Base-by-base conservation (phyloP, 2,113 vertebrate genomes). In the Dromaius novaehollandiae region DNA sequence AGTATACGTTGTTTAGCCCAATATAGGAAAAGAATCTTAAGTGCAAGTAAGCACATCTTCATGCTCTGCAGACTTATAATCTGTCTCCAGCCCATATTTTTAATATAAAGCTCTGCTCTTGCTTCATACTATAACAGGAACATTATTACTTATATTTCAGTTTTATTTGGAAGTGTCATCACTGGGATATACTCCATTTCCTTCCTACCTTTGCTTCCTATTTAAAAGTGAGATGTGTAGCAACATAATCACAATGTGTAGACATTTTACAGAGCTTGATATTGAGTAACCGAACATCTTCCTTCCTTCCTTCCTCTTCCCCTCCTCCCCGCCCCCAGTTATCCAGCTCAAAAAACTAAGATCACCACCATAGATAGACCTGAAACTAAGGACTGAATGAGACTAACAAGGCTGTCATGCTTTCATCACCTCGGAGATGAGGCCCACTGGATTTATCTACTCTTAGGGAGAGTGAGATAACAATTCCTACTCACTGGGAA, bases 191-290 rank as follows among this genome's bases (percentile, higher is more conserved):
- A 21, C 48, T 17, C 5, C 6, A 34, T 56, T 90, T 92, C 48
- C 81, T 58, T 91, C 81, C 78, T 89, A 82, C 51, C 80, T 94
- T 34, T 61, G 32, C 25, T 88, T 93, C 68, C 79, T 63, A 74
- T 58, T 88, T 73, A 65, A 65, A 65, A 15, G 3, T 2, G 36
- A 75, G 63, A 50, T 25, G 19, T 89, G 56, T 17, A 64, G 75
- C 53, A 94, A 86, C 10, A 26, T 40, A 36, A 82, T 34, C 64
- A 58, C 8, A 77, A 34, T 1, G 38, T 25, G 13, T 1, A 68
- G 21, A 85, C 80, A 75, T 13, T 56, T 26, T 63, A 19, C 28
- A 42, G 32, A 86, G 17, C 14, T 18, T 51, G n/a, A 63, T 9
- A 19, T 44, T 61, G 40, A 74, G 42, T 15, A 93, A 91, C 36